Base-by-base conservation (phyloP, 92 coral and sea anemone genomes). In the Anthopleura xanthogrammica region DNA sequence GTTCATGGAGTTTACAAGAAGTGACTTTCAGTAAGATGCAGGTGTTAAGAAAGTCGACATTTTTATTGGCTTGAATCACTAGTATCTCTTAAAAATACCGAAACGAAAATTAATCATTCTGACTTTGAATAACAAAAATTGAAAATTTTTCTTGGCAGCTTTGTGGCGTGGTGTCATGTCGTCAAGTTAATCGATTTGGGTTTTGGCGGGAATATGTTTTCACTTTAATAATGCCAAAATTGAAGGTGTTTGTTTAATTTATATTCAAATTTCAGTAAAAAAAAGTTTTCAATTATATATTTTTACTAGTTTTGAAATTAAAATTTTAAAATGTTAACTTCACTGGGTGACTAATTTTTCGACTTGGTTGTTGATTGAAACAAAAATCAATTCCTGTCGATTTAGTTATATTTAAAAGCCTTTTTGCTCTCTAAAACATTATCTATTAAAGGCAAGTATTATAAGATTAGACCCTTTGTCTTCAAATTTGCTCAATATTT, bases 201-300 rank as follows among this genome's bases (percentile, higher is more conserved):
- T 68, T 68, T 68, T 68, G 74, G 42, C 41, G 74, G 74, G 74
- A 68, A 68, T 10, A 22, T 68, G 17, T 68, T 68, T 23, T 29
- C 74, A 3, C 41, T 36, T 68, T 29, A 23, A 68, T 36, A 23
- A 68, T 29, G 7, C 29, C 3, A 36, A 68, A 19, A 62, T 19
- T 36, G 3, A 23, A 9, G 29, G 40, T 36, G 74, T 68, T 68
- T 68, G 74, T 68, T 68, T 68, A 68, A 68, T 68, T 36, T 68
- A 23, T 68, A 23, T 68, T 43, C 42, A 36, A 68, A 68, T 68
- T 12, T 68, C 41, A 68, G 12, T 24, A 29, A 68, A 68, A 29
- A 29, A 29, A 17, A 19, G 29, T 19, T 62, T 62, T 62, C 8
- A 62, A 62, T 19, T 62, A 62, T 62, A 7, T 62, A 19, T 62